Evolutionary conservation across 2,888 invertebrate genomes (phyloP).

Genomic region (Strigamia maritima): DNA sequence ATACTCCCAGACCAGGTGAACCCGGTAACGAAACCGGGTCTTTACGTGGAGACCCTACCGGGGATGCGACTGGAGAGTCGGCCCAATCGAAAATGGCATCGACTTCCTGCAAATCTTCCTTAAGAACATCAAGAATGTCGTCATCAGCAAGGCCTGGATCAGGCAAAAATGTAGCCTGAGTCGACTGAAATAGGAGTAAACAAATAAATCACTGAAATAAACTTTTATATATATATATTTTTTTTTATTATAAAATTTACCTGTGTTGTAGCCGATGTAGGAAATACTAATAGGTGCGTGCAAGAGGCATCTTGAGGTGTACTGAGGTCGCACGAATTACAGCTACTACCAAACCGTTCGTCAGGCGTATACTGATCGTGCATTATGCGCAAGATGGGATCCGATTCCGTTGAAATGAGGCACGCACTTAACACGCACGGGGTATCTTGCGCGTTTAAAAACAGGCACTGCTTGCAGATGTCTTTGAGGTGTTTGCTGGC

Average conservation of each 20-base stretch:
- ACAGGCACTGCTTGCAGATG: slow-evolving; percentile 81
- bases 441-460: slow-evolving; percentile 74
- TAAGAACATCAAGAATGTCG: slow-evolving; percentile 42
- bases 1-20: slow-evolving; percentile 59
- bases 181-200: slow-evolving; percentile 56
- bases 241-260: slow-evolving; percentile 53
- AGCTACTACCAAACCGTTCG: slow-evolving; percentile 80
- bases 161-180: slow-evolving; percentile 64
- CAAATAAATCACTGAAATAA: slow-evolving; percentile 14
- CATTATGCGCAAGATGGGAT: slow-evolving; percentile 81
- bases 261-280: slow-evolving; percentile 92
- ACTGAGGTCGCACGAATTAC: slow-evolving; percentile 77
- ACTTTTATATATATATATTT: neutral
- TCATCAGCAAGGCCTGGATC: slow-evolving; percentile 52
- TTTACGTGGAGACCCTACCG: slow-evolving; percentile 55
- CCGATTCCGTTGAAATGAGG: slow-evolving; percentile 91
- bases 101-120: slow-evolving; percentile 52
- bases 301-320: slow-evolving; percentile 95
- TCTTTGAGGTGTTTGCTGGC: slow-evolving; percentile 85
- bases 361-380: slow-evolving; percentile 92
- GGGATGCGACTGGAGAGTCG: slow-evolving; percentile 58
- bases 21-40: slow-evolving; percentile 51
- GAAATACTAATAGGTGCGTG: slow-evolving; percentile 97
- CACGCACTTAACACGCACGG: slow-evolving; percentile 97
- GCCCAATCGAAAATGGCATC: slow-evolving; percentile 75